These are phyloP conservation scores for Aleadryas rufinucha DNA, from an alignment of 2,113 vertebrate genomes.

Conservation along the genomic window DNA sequence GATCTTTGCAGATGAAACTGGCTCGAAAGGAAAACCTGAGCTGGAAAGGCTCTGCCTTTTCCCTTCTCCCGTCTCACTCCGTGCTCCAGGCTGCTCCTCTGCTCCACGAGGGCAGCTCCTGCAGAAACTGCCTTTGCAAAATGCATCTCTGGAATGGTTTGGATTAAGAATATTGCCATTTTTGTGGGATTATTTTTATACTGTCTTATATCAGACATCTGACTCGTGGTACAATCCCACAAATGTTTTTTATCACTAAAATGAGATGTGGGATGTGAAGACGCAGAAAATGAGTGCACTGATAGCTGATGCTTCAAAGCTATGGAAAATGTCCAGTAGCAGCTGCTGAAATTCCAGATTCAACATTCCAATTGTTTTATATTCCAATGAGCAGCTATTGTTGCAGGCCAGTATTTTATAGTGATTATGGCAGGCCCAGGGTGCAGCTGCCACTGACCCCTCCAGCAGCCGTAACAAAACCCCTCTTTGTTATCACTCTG, in stretches of 20 bases:
- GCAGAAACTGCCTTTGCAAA: not conserved
- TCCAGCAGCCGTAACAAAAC: conserved; percentile 46
- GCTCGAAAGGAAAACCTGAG: not conserved
- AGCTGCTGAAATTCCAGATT: conserved; percentile 48
- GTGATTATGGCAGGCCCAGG: conserved; percentile 24
- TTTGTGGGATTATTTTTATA: not conserved
- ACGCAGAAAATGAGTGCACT: not conserved
- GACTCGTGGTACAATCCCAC: not conserved
- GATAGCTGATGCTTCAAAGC: not conserved
- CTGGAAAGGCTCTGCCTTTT: not conserved
- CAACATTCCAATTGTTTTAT: conserved; percentile 33
- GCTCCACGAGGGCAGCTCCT: not conserved
- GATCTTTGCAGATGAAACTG: not conserved
- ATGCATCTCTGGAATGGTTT: not conserved
- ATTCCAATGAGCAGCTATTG: conserved; percentile 53
- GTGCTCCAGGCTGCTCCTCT: not conserved
- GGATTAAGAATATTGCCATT: not conserved
- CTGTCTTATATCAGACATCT: not conserved
- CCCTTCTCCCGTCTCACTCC: fast-evolving
- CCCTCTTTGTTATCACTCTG: conserved; percentile 60
- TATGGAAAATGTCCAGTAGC: conserved; percentile 18
- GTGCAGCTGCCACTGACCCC: conserved; percentile 59
- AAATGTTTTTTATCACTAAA: not conserved
- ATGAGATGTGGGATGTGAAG: not conserved
- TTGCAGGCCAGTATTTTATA: conserved; percentile 17